A percentile compares a stretch with the other conserved stretches of the same genome.
Evolutionary conservation across 1,140 invertebrate species (phyloP).

Genomic region (Apis laboriosa): DNA sequence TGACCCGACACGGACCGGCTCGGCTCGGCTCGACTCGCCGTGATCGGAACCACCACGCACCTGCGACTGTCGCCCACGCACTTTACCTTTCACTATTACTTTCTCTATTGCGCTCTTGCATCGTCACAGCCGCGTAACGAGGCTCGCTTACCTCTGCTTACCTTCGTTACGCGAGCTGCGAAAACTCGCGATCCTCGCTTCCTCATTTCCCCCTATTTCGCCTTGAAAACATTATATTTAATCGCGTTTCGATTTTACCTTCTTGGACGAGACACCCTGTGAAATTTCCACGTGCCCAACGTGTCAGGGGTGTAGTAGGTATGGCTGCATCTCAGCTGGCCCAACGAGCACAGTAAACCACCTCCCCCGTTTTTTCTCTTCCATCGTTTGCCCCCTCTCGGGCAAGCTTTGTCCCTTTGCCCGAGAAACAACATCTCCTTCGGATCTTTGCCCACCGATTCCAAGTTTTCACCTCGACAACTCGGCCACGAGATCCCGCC

Average conservation of each 20-base stretch:
- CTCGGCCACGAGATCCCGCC: constrained; percentile 72
- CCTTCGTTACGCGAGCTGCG: neutral
- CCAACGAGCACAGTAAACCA: constrained; percentile 72
- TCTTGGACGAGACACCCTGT: constrained; percentile 69
- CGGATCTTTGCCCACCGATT: constrained; percentile 50
- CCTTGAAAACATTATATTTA: no score
- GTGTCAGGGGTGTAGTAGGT: constrained; percentile 74
- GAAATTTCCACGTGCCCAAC: constrained; percentile 76
- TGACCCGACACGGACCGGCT: constrained; percentile 37
- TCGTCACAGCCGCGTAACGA: constrained; percentile 49
- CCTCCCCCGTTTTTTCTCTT: constrained; percentile 63
- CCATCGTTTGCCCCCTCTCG: constrained; percentile 67
- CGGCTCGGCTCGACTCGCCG: neutral
- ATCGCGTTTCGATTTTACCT: constrained; percentile 66
- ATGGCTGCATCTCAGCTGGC: constrained; percentile 70
- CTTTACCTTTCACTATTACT: constrained; percentile 74
- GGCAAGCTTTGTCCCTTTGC: constrained; percentile 41
- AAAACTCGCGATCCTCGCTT: neutral
- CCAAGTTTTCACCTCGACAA: constrained; percentile 60
- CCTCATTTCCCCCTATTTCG: neutral
- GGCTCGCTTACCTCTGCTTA: neutral
- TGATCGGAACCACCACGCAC: constrained; percentile 60
- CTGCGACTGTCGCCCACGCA: constrained; percentile 72
- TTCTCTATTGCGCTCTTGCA: constrained; percentile 71
- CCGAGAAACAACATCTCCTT: constrained; percentile 59